Evolutionary conservation across 2,888 invertebrate genomes (phyloP), one percentile per base, ranked within the genome.

Genomic region (Lasioglossum lativentre): DNA sequence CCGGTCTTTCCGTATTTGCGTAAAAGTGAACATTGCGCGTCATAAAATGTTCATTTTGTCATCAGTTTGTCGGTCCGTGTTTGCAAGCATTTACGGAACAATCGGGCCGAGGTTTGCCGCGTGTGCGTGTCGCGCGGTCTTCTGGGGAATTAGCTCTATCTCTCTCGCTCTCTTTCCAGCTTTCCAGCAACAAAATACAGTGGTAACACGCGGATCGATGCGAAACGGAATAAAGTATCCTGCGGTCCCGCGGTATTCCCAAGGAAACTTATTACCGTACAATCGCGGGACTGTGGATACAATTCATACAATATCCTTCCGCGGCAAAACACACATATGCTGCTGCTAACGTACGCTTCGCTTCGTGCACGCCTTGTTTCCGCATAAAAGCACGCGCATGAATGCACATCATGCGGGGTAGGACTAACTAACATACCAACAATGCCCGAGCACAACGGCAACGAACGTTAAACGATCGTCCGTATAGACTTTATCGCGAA

Each of bases 231-330:
- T 91, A 91, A 91, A 89, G 88, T 92, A 91, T 91, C 80, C 81
- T 77, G 78, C 72, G 83, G 82, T 84, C 77, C 78, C 76, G 76
- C 82, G 80, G 90, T 91, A 93, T 93, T 93, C 93, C 92, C 93
- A 89, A 77, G 88, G 92, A 91, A 93, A 92, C 93, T 92, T 93
- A 92, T 93, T 93, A 93, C 87, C 90, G 90, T 86, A 86, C 88
- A 88, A 88, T 89, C 85, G 85, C 68, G 80, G 40, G 82, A 56
- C n/a, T 40, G 83, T 78, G 81, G 83, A 84, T 88, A 85, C 89
- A 88, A 89, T 89, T 90, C 82, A 86, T 86, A 82, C 81, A 79
- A 72, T 81, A 82, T 78, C 68, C 71, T 71, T 47, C 78, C 59
- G 56, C 80, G 63, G 66, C 66, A 74, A n/a, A 74, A 75, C 68